Conservation (phyloP, 1,140 invertebrate genomes). For the Drosophila arawakana region DNA sequence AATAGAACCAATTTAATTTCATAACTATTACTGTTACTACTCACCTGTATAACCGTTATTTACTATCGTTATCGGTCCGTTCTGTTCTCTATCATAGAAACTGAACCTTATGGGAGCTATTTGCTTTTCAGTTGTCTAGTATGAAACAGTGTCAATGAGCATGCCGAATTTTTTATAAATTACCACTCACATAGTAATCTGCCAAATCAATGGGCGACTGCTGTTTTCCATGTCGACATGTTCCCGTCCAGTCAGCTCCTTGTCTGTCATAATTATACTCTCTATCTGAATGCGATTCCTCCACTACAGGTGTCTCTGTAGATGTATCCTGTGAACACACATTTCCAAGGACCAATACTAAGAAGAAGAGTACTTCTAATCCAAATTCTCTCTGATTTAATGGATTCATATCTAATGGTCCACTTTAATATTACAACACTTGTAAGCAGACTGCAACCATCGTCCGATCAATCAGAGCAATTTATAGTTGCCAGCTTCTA, state of each 20-base stretch:
- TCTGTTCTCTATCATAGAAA: too few relatives aligned
- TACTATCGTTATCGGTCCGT: too few relatives aligned
- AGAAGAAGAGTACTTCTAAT: not conserved
- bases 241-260: slow-evolving; percentile 64
- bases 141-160: slow-evolving; percentile 45
- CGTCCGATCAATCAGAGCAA: not conserved
- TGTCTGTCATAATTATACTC: slow-evolving; percentile 68
- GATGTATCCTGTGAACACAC: too few relatives aligned
- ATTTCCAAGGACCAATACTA: too few relatives aligned
- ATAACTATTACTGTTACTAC: not conserved
- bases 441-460: not conserved
- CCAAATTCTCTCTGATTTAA: not conserved
- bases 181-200: slow-evolving; percentile 31
- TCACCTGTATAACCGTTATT: slow-evolving; percentile 64
- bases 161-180: slow-evolving; percentile 54
- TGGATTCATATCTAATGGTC: not conserved
- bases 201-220: slow-evolving; percentile 62
- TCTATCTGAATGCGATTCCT: slow-evolving; percentile 15
- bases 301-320: too few relatives aligned
- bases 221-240: slow-evolving; percentile 31
- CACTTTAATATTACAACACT: not conserved
- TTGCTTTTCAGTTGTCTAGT: slow-evolving; percentile 25
- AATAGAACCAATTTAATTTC: not conserved
- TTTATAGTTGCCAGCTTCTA: not conserved
- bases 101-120: too few relatives aligned